Evolutionary conservation across 2,797 vertebrate genomes (phyloP), one percentile per base, ranked within the genome.

Genomic region (Carduelis carduelis): DNA sequence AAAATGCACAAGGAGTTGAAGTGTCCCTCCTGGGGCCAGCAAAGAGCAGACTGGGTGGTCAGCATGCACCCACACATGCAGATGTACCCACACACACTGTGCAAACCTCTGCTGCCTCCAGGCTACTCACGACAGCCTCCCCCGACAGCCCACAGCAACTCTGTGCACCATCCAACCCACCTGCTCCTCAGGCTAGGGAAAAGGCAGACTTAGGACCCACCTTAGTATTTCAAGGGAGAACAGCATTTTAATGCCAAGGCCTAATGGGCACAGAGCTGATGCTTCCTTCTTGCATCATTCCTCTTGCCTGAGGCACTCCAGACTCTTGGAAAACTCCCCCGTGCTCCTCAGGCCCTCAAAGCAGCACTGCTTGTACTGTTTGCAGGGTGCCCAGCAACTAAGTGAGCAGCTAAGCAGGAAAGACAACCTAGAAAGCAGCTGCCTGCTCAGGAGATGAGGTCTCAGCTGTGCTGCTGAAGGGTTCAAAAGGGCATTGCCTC

Each of bases 1-100:
- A 95, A 95, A 97, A 95, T 80, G 59, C 59, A 68, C 35, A 89
- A 56, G 65, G 79, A 93, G 46, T 83, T 39, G 69, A 90, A 93
- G 41, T 60, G 87, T 43, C 89, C 75, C 50, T 70, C 90, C 57
- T 71, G 87, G 85, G 72, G 56, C 81, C 39, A 70, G 55, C 16
- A 19, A 61, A 75, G 59, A 93, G 65, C 82, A 78, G 57, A 69
- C 77, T 37, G 66, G 90, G 68, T 56, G 66, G 60, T 61, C 76
- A 65, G 32, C 56, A 66, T n/a, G 30, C 50, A 70, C 43, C 26
- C 37, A 69, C 81, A 55, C 83, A 65, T 2, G 2, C 71, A 74
- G 70, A 85, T 61, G 52, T 34, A 90, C 59, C 61, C 66, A 16
- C 70, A 52, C 3, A 44, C 49, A 82, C 24, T 15, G 34, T 50